Conservation (phyloP, 35 echinoderm and acorn worm species). For the Antedon bifida region DNA sequence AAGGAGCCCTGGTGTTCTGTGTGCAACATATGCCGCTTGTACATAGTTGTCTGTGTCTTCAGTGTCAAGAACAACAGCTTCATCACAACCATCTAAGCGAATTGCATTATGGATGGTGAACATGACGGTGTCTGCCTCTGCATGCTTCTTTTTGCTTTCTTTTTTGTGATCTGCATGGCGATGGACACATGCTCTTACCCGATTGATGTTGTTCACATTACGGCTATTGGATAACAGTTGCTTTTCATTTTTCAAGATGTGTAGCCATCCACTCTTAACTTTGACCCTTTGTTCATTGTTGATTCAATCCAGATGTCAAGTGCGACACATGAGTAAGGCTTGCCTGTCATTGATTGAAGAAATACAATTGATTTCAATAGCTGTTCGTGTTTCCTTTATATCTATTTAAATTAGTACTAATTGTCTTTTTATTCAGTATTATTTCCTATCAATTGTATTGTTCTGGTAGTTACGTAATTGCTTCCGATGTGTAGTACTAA, state of each 20-base stretch:
- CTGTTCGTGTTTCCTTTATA: no score
- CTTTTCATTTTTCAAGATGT: conserved; percentile 32
- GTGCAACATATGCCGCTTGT: conserved; percentile 21
- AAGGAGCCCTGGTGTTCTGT: conserved; percentile 6
- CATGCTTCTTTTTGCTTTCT: conserved; percentile 15
- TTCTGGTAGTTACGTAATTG: no score
- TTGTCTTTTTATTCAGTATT: no score
- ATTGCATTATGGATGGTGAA: not conserved
- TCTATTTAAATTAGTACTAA: no score
- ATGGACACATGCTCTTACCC: conserved; percentile 26
- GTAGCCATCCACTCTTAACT: not conserved
- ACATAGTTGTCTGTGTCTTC: conserved; percentile 18
- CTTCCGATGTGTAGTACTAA: no score
- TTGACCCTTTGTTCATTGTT: not conserved
- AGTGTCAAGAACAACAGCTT: not conserved
- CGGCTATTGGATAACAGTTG: conserved; percentile 32
- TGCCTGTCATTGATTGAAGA: not conserved
- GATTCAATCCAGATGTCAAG: not conserved
- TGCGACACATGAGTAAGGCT: not conserved
- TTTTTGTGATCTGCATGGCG: conserved; percentile 27
- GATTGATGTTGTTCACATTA: conserved; percentile 25
- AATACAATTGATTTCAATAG: no score
- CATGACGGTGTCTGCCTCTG: conserved; percentile 22
- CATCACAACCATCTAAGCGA: not conserved
- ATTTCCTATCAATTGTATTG: no score